Base-by-base conservation (phyloP, 2,113 vertebrate genomes). In the Nerophis ophidion region DNA sequence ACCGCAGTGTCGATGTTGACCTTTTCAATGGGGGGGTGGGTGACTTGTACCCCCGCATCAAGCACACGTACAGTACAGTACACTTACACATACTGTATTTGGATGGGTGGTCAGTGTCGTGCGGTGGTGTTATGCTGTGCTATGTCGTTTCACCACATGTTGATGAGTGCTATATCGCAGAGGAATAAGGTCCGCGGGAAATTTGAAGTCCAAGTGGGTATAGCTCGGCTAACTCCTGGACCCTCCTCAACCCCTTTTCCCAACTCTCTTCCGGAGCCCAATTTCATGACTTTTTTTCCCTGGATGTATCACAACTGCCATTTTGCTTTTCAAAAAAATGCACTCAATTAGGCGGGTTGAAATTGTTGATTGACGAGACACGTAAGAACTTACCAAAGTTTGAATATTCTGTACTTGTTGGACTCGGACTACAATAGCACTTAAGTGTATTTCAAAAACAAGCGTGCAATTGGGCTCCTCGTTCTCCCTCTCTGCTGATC, bases 61-160 rank as follows among this genome's bases (percentile, higher is more conserved):
- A 49, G 8, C 56, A 17, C 16, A 40, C 58, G 53, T 53, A 11
- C 19, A 34, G 53, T 53, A 11, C 19, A 34, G 65, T 61, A 66
- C 46, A 54, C 26, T 36, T 57, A 61, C 50, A n/a, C 16, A 40
- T 49, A 70, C 26, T 26, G 26, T 26, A 26, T 26, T 26, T 84
- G 77, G 69, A 63, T 83, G 76, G 76, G 73, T 83, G 76, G 71
- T 84, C 15, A 61, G 80, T 84, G 66, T 82, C 62, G 68, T 83
- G 66, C 60, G 81, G 76, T 86, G 79, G 74, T 82, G 79, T 85
- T 80, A 83, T 81, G 77, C 77, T 67, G 81, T 84, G 75, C 75
- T 15, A 76, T 82, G 81, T 87, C 61, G 63, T 85, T 74, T 81
- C 65, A n/a, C 78, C 73, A 80, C 78, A 71, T 78, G 70, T 58